These are phyloP conservation scores for Tetraneura akinire DNA, from an alignment of 1,140 invertebrate species.

Conservation along the genomic window DNA sequence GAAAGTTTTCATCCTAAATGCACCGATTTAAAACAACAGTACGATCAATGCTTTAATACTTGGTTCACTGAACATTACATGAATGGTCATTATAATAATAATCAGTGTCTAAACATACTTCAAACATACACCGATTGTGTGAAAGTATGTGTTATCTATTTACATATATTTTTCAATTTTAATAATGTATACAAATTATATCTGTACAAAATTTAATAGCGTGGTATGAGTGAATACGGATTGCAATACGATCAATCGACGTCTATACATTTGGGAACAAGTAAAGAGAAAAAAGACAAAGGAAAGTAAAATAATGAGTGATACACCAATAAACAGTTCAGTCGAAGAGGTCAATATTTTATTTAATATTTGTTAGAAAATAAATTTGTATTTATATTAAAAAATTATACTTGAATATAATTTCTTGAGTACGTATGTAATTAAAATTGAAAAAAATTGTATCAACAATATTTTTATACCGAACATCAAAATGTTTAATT, in stretches of 20 bases:
- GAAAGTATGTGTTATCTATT: background rate
- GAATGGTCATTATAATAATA: slow-evolving; percentile 34
- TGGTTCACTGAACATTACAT: slow-evolving; percentile 42
- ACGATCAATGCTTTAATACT: slow-evolving; percentile 28
- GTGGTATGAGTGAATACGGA: slow-evolving; percentile 42
- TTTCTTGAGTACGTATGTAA: no score
- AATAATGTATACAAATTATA: no score
- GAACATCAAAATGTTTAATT: no score
- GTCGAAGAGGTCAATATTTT: background rate
- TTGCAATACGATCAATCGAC: slow-evolving; percentile 16
- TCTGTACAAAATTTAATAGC: background rate
- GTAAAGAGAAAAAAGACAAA: background rate
- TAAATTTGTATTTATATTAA: no score
- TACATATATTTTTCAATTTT: no score
- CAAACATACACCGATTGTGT: slow-evolving; percentile 30
- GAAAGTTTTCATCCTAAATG: slow-evolving; percentile 40
- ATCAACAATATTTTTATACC: no score
- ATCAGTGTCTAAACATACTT: slow-evolving; percentile 4
- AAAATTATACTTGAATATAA: no score
- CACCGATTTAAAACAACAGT: slow-evolving; percentile 16
- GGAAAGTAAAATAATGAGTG: background rate
- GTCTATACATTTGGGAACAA: background rate
- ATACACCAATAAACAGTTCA: background rate
- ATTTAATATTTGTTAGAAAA: background rate
- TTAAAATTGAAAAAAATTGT: no score